phyloP scores from a whole-genome alignment of 2,888 invertebrate species.

The Seira sanloemensis region DNA sequence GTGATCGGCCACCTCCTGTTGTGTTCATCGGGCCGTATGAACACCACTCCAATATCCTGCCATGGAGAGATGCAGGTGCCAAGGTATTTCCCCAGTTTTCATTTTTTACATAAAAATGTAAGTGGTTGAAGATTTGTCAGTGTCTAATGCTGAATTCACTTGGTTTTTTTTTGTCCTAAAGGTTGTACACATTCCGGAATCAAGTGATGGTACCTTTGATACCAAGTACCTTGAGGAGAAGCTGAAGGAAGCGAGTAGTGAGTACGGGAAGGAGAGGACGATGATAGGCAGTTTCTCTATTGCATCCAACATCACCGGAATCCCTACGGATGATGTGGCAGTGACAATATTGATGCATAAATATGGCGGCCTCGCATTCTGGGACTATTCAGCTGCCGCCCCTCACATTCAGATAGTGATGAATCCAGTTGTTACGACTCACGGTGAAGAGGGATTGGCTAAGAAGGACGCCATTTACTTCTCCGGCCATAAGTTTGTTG shows the following conservation, averaged over 20 bases:
- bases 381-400: slow-evolving; percentile 92
- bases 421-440: slow-evolving; percentile 81
- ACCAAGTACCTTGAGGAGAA: slow-evolving; percentile 85
- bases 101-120: too few relatives aligned
- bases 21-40: slow-evolving; percentile 89
- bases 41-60: slow-evolving; percentile 85
- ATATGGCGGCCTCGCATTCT: slow-evolving; percentile 78
- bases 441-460: slow-evolving; percentile 81
- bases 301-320: slow-evolving; percentile 92
- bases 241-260: slow-evolving; percentile 78
- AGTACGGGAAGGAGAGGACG: slow-evolving; percentile 74
- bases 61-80: slow-evolving; percentile 88
- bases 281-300: slow-evolving; percentile 92
- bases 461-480: slow-evolving; percentile 93
- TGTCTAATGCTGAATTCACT: too few relatives aligned
- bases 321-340: slow-evolving; percentile 87
- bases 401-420: slow-evolving; percentile 88
- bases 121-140: too few relatives aligned
- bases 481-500: slow-evolving; percentile 94
- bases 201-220: slow-evolving; percentile 87
- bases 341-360: slow-evolving; percentile 82
- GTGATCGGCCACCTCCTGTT: slow-evolving; percentile 78
- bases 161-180: slow-evolving; percentile 76
- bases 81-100: too few relatives aligned
- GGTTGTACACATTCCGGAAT: slow-evolving; percentile 88